phyloP scores from a whole-genome alignment of 2,797 vertebrate genomes.

The Anas capensis region DNA sequence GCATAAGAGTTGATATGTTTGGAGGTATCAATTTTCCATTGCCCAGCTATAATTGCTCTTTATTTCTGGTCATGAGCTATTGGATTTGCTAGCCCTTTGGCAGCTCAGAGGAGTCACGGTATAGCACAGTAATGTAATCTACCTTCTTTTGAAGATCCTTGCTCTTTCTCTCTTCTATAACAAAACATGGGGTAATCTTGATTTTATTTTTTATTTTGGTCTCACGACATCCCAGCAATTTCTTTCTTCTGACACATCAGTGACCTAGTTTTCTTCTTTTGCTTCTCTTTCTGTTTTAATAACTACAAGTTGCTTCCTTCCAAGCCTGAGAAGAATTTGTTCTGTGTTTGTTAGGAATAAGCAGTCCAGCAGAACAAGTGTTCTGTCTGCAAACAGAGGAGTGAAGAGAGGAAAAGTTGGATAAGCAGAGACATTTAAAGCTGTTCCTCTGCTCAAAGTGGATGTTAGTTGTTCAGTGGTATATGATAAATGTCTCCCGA shows the following conservation, averaged over 20 bases:
- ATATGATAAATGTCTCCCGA: constrained; percentile 4
- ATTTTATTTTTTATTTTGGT: background rate
- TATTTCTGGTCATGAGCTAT: constrained; percentile 26
- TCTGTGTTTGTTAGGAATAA: constrained; percentile 25
- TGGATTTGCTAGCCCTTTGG: constrained; percentile 27
- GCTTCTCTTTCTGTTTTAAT: constrained; percentile 31
- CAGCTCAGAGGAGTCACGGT: background rate
- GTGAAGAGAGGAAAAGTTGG: constrained; percentile 12
- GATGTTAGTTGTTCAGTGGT: background rate
- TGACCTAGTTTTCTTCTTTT: background rate
- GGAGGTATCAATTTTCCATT: constrained; percentile 16
- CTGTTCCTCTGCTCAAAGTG: constrained; percentile 43
- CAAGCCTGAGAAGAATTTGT: constrained; percentile 33
- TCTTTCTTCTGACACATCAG: background rate
- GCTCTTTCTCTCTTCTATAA: background rate
- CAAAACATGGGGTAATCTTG: background rate
- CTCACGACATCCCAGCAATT: background rate
- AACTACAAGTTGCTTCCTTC: constrained; percentile 23
- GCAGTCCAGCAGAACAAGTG: constrained; percentile 27
- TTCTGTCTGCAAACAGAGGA: constrained; percentile 6
- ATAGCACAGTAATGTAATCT: background rate
- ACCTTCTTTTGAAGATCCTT: constrained; percentile 9
- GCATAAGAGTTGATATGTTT: background rate
- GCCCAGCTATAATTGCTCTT: constrained; percentile 34
- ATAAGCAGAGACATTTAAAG: background rate